Evolutionary conservation across 1,140 invertebrate species (phyloP), one percentile per base, ranked within the genome.

Genomic region (Calycopis cecrops): DNA sequence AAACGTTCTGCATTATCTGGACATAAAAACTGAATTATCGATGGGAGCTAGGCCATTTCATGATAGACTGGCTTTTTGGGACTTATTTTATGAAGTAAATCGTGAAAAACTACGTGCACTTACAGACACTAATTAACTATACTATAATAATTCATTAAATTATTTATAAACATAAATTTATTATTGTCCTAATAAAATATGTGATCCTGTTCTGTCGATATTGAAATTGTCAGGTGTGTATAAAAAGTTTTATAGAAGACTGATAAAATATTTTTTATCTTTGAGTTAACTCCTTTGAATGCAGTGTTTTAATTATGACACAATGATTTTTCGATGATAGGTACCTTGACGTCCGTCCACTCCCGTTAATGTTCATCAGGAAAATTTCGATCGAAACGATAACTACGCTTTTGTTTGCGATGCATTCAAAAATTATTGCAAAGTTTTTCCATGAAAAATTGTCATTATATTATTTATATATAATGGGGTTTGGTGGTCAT

Each of bases 31-130:
- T 9, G 40, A 47, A 47, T 44, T 54, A 33, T 44, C 40, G 12
- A 11, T 34, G 28, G 38, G 38, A 33, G 33, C 16, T 16, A 42
- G 52, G 8, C 52, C 40, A 0, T 35, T 44, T 16, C 14, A 54
- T 16, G 52, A 34, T 33, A 40, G 52, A 16, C 16, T 17, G 28
- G 35, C 40, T 16, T 54, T 54, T 44, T 54, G 52, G 52, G 52
- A 54, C 16, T 44, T 54, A 33, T 54, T 54, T 33, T 42, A 34
- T 21, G 16, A 16, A 16, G 38, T 14, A 17, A 51, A 51, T 37
- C 14, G 35, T 37, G 18, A 51, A 51, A 37, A 51, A 37, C 49
- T 51, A 18, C 40, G 40, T 16, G 40, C 40, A 44, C 17, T 44
- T 16, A 16, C 14, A 33, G 11, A 50, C 48, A 14, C 34, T n/a